Conservation (phyloP, 2,888 invertebrate genomes). For the Steinernema carpocapsae region DNA sequence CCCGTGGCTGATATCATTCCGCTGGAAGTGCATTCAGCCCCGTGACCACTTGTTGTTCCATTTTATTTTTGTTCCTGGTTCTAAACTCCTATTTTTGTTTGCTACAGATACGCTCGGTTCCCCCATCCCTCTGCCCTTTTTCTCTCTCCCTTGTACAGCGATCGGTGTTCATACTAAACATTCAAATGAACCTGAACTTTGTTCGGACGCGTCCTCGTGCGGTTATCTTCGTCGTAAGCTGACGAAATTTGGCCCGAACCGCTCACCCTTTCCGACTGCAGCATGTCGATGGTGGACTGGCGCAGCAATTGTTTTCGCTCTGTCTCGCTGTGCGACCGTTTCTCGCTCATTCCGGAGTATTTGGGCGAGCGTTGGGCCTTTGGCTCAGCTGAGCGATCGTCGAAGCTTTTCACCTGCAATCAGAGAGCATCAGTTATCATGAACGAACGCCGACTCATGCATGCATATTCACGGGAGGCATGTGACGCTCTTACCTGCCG, state of each 20-base stretch:
- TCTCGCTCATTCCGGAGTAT: slow-evolving; percentile 9
- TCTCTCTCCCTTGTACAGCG: neutral
- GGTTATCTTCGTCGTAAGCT: too few species aligned
- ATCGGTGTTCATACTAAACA: neutral
- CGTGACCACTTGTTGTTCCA: neutral
- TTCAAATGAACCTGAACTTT: too few species aligned
- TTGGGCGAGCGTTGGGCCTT: slow-evolving; percentile 17
- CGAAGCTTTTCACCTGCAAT: slow-evolving; percentile 27
- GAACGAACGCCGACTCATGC: neutral
- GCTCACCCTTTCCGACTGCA: slow-evolving; percentile 32
- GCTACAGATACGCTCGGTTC: too few species aligned
- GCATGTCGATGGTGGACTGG: slow-evolving; percentile 36
- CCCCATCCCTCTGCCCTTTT: too few species aligned
- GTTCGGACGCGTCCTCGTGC: too few species aligned
- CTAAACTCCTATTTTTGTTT: neutral
- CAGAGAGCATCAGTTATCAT: neutral
- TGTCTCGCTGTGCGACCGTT: slow-evolving; percentile 38
- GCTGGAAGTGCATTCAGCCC: neutral
- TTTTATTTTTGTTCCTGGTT: slow-evolving; percentile 25
- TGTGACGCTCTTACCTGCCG: slow-evolving; percentile 22
- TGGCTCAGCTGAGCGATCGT: slow-evolving; percentile 25
- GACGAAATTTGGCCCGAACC: too few species aligned
- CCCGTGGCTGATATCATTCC: neutral
- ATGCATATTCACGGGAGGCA: neutral
- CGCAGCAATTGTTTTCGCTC: slow-evolving; percentile 35